Evolutionary conservation across 2,797 vertebrate genomes (phyloP).

Genomic region (Echiichthys vipera): DNA sequence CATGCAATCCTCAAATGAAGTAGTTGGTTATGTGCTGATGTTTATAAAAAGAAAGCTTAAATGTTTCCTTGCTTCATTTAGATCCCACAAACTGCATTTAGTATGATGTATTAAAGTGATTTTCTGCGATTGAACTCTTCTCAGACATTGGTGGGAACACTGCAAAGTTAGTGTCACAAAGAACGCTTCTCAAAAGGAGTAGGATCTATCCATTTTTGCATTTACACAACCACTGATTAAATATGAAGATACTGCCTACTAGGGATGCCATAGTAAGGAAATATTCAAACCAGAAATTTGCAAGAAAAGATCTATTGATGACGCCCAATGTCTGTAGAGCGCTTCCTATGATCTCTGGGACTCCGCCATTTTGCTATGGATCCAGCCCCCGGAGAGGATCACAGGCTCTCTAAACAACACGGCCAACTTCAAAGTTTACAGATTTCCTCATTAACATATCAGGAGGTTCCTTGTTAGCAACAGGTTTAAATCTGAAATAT

Average conservation of each 20-base stretch:
- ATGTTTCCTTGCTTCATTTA: conserved; percentile 13
- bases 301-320: too few species aligned
- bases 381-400: too few species aligned
- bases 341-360: too few species aligned
- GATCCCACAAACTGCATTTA: conserved; percentile 8
- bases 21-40: conserved; percentile 10
- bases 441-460: too few species aligned
- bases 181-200: conserved; percentile 6
- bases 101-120: conserved; percentile 8
- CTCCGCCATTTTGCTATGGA: too few species aligned
- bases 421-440: too few species aligned
- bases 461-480: too few species aligned
- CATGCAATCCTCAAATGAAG: conserved; percentile 28
- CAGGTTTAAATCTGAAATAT: too few species aligned
- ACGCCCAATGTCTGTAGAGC: too few species aligned
- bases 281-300: too few species aligned
- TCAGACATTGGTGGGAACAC: conserved; percentile 3
- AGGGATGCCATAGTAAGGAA: too few species aligned
- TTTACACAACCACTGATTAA: not conserved
- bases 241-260: conserved; percentile 3
- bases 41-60: conserved; percentile 8
- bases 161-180: not conserved
- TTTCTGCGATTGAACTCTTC: not conserved
- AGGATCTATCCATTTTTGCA: not conserved
- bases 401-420: too few species aligned